These are phyloP conservation scores for Opisthocomus hoazin DNA, from an alignment of 2,113 vertebrate genomes.

Conservation along the genomic window DNA sequence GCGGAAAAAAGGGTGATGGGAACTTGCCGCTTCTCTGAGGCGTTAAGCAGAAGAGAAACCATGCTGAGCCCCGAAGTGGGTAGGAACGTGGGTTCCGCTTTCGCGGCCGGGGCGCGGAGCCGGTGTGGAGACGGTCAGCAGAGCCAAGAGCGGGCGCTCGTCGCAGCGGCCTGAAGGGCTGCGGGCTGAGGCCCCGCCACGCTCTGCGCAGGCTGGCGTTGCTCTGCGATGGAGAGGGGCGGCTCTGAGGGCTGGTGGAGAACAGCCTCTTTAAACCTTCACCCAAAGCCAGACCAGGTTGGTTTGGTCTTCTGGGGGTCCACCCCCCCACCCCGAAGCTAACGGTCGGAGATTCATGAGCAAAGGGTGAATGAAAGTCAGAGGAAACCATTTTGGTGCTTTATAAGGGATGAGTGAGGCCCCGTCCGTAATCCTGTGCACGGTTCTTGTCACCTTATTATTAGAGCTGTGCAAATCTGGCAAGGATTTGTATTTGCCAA, in stretches of 20 bases:
- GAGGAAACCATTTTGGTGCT: background rate
- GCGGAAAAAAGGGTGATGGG: background rate
- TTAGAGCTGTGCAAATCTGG: background rate
- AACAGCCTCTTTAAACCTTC: rapidly evolving
- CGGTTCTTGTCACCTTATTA: constrained; percentile 12
- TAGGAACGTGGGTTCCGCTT: rapidly evolving
- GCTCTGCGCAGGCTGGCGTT: rapidly evolving
- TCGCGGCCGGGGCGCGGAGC: rapidly evolving
- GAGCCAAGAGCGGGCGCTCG: background rate
- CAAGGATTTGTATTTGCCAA: constrained; percentile 37
- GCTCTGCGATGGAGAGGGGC: background rate
- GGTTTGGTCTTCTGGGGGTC: rapidly evolving
- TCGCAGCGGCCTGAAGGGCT: background rate
- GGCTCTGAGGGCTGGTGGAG: background rate
- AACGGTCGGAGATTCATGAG: background rate
- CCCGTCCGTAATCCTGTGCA: background rate
- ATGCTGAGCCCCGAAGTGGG: rapidly evolving
- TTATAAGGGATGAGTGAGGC: background rate
- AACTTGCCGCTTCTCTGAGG: background rate
- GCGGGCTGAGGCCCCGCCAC: background rate
- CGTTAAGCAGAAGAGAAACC: background rate
- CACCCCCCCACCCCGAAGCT: rapidly evolving
- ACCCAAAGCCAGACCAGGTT: background rate
- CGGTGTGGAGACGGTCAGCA: rapidly evolving
- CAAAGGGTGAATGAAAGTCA: background rate